These are phyloP conservation scores for Belgica antarctica DNA, from an alignment of 2,888 invertebrate genomes.

Conservation along the genomic window DNA sequence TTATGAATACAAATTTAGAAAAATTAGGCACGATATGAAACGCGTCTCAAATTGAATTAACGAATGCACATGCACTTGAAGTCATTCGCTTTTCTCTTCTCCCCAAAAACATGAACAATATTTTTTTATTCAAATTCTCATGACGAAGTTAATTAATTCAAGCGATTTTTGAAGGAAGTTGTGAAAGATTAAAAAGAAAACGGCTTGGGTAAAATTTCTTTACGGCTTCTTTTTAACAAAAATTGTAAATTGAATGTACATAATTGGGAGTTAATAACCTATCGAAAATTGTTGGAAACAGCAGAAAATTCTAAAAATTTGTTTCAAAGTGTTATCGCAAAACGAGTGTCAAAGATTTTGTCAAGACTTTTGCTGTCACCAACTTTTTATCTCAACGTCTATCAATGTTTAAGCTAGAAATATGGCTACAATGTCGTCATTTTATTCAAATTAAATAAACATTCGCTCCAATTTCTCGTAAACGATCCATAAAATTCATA, in stretches of 20 bases:
- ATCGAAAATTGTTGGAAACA: not conserved
- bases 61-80: not conserved
- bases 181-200: conserved; percentile 8
- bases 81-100: not conserved
- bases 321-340: not conserved
- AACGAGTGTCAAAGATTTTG: not conserved
- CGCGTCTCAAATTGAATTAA: conserved; percentile 2
- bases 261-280: too few species aligned
- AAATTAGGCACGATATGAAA: not conserved
- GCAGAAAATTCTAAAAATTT: too few species aligned
- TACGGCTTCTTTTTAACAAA: too few species aligned
- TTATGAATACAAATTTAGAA: not conserved
- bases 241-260: not conserved
- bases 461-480: conserved; percentile 27
- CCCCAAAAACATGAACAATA: too few species aligned
- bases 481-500: conserved; percentile 15
- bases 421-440: not conserved
- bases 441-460: conserved; percentile 17
- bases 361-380: not conserved
- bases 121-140: not conserved
- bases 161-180: not conserved
- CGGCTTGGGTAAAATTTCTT: too few species aligned
- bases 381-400: not conserved
- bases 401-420: not conserved
- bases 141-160: not conserved